Base-by-base conservation (phyloP, 2,888 invertebrate species). In the Portevinia maculata region DNA sequence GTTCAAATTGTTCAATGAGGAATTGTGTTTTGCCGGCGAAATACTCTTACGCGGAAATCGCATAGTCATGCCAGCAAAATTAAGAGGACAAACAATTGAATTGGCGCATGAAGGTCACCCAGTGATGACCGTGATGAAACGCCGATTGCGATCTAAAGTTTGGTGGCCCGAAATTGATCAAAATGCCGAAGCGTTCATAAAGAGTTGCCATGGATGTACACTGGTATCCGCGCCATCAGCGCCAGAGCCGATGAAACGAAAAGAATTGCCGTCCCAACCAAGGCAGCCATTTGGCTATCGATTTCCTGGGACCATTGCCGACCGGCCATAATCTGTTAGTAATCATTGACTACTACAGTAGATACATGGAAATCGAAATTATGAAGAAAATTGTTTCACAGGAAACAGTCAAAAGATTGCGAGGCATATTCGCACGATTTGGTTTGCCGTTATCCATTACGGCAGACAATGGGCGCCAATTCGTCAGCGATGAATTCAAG, bases 51-150 rank as follows among this genome's bases (percentile, higher is more conserved):
- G 74, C n/a, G 75, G 76, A 19, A 75, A 70, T 24, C 19, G 46
- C 46, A 75, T 79, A 13, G 44, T 44, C 1, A 44, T 19, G 1
- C 19, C 44, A 19, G 19, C 1, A 3, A 19, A 2, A 1, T 44
- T 44, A 6, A 17, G 44, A 44, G 8, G 9, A 19, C 41, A 15
- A 57, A 71, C 9, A 73, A 74, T 50, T 62, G 64, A 78, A 30
- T 64, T 86, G 37, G 87, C 86, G 3, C 87, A 88, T 79, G 85
- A 88, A 74, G 88, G 89, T 75, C 89, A 90, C 41, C 70, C 65
- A 1, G 74, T 65, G 3, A 79, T 75, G 55, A 69, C 71, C 8
- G 50, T 32, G 5, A 79, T 79, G 73, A 84, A 84, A 46, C 55
- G 48, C 1, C 62, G 74, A 39, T 52, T 84, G 28, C 50, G 84